Percentiles rank a stretch among this genome's conserved stretches.
These are phyloP conservation scores for Sebastes trivittatus DNA, from an alignment of 2,797 vertebrate genomes.

Conservation along the genomic window DNA sequence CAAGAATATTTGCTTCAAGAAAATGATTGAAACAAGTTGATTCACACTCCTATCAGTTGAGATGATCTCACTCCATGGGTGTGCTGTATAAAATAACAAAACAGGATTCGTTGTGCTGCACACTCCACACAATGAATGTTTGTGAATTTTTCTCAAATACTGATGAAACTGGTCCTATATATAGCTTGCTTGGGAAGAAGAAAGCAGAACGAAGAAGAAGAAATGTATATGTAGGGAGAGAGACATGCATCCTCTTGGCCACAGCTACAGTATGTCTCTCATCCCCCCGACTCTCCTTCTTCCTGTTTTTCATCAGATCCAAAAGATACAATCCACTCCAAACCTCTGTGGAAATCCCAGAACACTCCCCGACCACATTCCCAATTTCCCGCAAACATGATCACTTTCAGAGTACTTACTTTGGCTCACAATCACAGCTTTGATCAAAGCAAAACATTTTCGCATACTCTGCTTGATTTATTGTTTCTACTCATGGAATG, in stretches of 20 bases:
- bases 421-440: constrained; percentile 64
- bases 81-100: not conserved
- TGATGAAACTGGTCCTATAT: not conserved
- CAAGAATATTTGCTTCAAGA: not conserved
- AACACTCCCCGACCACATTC: constrained; percentile 39
- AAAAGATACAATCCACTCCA: constrained; percentile 30
- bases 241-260: constrained; percentile 7
- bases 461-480: constrained; percentile 28
- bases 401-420: constrained; percentile 65
- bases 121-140: not conserved
- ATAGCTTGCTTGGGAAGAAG: not conserved
- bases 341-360: constrained; percentile 53
- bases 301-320: constrained; percentile 61
- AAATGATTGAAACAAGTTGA: not conserved
- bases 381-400: constrained; percentile 40
- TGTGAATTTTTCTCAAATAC: not conserved
- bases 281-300: not conserved
- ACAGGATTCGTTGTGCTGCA: not conserved
- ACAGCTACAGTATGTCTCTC: constrained; percentile 13
- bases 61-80: not conserved
- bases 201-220: not conserved
- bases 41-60: not conserved
- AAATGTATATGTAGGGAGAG: not conserved
- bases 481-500: constrained; percentile 37
- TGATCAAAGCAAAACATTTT: constrained; percentile 74